phyloP scores from a whole-genome alignment of 2,888 invertebrate species.

The Hofmannophila pseudospretella region DNA sequence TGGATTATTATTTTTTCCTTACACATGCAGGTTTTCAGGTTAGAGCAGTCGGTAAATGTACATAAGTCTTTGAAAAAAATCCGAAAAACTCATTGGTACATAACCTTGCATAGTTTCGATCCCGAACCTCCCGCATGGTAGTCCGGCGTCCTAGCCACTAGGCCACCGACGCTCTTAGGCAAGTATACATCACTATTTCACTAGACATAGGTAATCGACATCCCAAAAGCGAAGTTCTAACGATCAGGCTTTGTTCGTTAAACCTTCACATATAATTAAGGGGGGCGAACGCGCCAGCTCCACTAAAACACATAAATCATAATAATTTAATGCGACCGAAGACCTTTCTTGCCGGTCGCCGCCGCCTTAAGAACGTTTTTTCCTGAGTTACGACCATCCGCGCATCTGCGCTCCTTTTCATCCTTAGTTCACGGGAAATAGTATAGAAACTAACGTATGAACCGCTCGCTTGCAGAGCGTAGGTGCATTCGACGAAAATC shows the following conservation, averaged over 20 bases:
- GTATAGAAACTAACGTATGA: background rate
- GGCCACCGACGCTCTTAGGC: too few relatives aligned
- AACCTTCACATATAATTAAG: conserved; percentile 68
- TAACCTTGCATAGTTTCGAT: too few relatives aligned
- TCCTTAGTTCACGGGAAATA: background rate
- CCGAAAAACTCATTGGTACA: too few relatives aligned
- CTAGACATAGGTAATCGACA: background rate
- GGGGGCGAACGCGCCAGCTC: conserved; percentile 44
- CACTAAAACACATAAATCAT: conserved; percentile 75
- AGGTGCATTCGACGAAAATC: too few relatives aligned
- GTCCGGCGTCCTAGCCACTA: too few relatives aligned
- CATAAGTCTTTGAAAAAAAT: too few relatives aligned
- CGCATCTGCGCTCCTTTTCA: conserved; percentile 50
- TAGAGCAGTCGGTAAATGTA: too few relatives aligned
- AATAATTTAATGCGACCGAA: conserved; percentile 70
- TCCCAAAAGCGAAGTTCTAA: conserved; percentile 3
- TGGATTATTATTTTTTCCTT: too few relatives aligned
- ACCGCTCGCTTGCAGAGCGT: too few relatives aligned
- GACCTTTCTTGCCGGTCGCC: conserved; percentile 50
- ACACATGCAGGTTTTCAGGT: too few relatives aligned
- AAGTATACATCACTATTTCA: too few relatives aligned
- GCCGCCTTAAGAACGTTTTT: conserved; percentile 33
- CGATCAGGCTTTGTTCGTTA: conserved; percentile 51
- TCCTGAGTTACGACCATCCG: conserved; percentile 49
- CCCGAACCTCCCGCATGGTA: too few relatives aligned